Evolutionary conservation across 2,113 vertebrate species (phyloP), one percentile per base, ranked within the genome.

Genomic region (Collichthys lucidus): DNA sequence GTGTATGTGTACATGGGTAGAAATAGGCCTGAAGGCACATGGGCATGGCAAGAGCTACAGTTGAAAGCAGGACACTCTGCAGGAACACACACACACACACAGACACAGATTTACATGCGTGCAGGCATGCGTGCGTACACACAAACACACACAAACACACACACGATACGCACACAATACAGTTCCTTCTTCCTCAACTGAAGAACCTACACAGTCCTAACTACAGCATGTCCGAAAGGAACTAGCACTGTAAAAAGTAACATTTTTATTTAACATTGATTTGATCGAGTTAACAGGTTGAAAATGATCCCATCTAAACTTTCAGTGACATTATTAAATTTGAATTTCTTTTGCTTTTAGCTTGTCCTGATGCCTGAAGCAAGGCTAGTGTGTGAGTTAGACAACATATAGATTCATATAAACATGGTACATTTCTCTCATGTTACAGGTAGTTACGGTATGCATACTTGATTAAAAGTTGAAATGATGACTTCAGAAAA

Each of bases 1-100:
- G 62, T 74, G 84, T 83, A 10, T 55, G 63, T 77, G 74, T 70
- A 52, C 64, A 53, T 84, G 62, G 63, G 62, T 87, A 76, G 83
- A 75, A 55, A 35, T 71, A 69, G 62, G 68, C 74, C 49, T 52
- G 44, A 46, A 46, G 26, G 56, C 69, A 59, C 16, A n/a, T 10
- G 0, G 1, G 40, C 29, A 44, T 10, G 22, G 53, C 62, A 35
- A 60, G 61, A 67, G 60, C 44, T 74, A 53, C 75, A 75, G 11
- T 26, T 26, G 10, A 44, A 69, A 53, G 60, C 31, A 42, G 40
- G 24, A 40, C 35, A 44, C 31, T 63, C 50, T 56, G 42, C 44
- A 63, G 61, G 57, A 57, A 42, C 16, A 71, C 19, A 66, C 24
- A 70, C 7, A 47, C 5, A 29, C 50, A 74, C 44, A 66, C 12